Conservation (phyloP, 2,113 vertebrate genomes). For the Falco punctatus region DNA sequence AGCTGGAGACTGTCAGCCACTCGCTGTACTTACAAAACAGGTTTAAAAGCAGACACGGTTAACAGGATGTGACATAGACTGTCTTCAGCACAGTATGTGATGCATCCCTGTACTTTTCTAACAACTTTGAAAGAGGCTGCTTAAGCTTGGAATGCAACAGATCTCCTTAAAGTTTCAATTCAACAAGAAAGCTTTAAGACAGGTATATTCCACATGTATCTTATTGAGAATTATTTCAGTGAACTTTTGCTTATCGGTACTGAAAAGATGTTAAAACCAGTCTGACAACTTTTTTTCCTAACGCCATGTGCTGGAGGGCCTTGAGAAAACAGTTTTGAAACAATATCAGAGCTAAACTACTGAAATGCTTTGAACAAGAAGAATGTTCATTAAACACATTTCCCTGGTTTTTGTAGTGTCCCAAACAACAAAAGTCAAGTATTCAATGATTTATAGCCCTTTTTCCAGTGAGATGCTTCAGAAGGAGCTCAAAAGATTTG, state of each 20-base stretch:
- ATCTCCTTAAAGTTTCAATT: not conserved
- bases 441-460: not conserved
- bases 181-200: not conserved
- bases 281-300: conserved; percentile 75
- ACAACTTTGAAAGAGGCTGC: not conserved
- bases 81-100: conserved; percentile 18
- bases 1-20: conserved; percentile 51
- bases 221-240: conserved; percentile 64
- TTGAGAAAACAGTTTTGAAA: conserved; percentile 76
- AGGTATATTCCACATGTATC: conserved; percentile 29
- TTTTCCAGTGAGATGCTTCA: conserved; percentile 10
- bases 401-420: not conserved
- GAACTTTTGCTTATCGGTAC: conserved; percentile 76
- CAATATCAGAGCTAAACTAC: conserved; percentile 58
- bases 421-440: conserved; percentile 26
- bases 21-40: conserved; percentile 66
- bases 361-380: conserved; percentile 56
- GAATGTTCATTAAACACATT: conserved; percentile 40
- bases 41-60: conserved; percentile 56
- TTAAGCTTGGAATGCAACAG: not conserved
- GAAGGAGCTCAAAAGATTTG: not conserved
- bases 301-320: conserved; percentile 70
- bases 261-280: conserved; percentile 82
- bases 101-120: not conserved
- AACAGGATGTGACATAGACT: conserved; percentile 64